phyloP scores from a whole-genome alignment of 2,888 invertebrate species.

The Apamea crenata region DNA sequence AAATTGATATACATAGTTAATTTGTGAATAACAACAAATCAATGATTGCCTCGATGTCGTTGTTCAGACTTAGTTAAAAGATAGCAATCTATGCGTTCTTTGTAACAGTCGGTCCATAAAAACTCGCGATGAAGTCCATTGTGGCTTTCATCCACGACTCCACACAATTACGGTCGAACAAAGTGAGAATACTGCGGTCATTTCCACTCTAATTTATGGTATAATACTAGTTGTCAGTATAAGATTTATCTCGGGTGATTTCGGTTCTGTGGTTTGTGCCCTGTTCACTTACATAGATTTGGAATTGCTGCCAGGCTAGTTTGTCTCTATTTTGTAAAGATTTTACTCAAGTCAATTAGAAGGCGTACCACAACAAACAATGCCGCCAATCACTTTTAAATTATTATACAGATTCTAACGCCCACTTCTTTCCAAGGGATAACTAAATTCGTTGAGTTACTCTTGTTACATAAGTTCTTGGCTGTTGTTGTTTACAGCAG shows the following conservation, averaged over 20 bases:
- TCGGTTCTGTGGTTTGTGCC: conserved; percentile 6
- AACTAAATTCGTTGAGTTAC: conserved; percentile 1
- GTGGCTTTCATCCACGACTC: conserved; percentile 21
- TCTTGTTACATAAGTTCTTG: not conserved
- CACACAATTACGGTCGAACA: conserved; percentile 34
- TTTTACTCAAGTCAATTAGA: not conserved
- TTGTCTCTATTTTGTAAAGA: conserved; percentile 11
- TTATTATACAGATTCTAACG: conserved; percentile 17
- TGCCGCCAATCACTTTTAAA: conserved; percentile 6
- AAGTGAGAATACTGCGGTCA: conserved; percentile 38
- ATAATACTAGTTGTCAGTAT: conserved; percentile 29
- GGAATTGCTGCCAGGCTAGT: not conserved
- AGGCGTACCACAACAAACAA: not conserved
- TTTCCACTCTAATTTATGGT: conserved; percentile 43
- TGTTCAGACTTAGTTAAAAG: conserved; percentile 14
- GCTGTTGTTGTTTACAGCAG: not conserved
- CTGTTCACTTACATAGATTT: conserved; percentile 13
- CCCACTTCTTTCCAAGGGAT: not conserved
- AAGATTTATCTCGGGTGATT: conserved; percentile 40
- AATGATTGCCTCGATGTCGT: not conserved
- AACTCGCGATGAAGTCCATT: conserved; percentile 26
- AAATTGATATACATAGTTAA: conserved; percentile 23
- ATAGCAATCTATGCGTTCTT: conserved; percentile 23
- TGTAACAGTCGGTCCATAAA: conserved; percentile 3
- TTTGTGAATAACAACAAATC: conserved; percentile 14